Evolutionary conservation across 2,113 vertebrate genomes (phyloP).

Genomic region (Lamprologus callipterus): DNA sequence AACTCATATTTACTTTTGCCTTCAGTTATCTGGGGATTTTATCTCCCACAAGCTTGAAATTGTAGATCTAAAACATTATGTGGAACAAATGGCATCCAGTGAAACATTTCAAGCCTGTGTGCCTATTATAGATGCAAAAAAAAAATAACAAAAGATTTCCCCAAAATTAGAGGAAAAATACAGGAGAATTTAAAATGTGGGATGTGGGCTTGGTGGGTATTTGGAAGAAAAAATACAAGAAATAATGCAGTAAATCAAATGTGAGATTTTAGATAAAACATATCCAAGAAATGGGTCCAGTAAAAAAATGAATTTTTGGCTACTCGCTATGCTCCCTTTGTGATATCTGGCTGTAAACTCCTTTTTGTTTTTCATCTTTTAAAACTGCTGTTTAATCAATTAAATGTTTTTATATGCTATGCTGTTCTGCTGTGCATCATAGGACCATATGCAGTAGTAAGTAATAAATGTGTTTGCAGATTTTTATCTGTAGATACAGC

Average conservation of each 20-base stretch:
- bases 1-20: not conserved
- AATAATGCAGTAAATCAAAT: not conserved
- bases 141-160: not conserved
- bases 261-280: not conserved
- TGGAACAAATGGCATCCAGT: not conserved
- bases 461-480: not conserved
- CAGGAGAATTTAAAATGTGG: not conserved
- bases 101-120: not conserved
- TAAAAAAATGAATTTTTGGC: not conserved
- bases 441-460: not conserved
- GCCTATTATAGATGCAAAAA: not conserved
- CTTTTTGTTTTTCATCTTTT: not conserved
- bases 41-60: slow-evolving; percentile 3
- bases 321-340: not conserved
- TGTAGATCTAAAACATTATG: not conserved
- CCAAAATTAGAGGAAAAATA: not conserved
- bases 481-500: not conserved
- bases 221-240: not conserved
- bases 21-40: not conserved
- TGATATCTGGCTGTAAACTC: not conserved
- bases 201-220: not conserved
- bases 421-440: not conserved
- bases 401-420: not conserved
- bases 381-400: not conserved
- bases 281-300: not conserved